phyloP scores from a whole-genome alignment of 1,140 invertebrate genomes.

The Ctenoplectra terminalis region DNA sequence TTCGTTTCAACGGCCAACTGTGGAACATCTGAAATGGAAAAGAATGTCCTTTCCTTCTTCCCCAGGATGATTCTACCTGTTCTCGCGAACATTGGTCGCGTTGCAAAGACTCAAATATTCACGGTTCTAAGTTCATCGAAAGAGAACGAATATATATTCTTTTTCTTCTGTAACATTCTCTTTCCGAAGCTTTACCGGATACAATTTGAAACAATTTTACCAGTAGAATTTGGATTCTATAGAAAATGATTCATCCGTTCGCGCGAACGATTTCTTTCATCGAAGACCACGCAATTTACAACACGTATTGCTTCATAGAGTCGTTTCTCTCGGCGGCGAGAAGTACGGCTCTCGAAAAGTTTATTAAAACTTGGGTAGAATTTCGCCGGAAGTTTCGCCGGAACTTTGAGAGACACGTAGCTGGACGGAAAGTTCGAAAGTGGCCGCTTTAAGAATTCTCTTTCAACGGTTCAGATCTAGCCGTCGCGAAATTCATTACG shows the following conservation, averaged over 20 bases:
- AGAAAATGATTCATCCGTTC: too few relatives aligned
- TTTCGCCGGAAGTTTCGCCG: slow-evolving; percentile 11
- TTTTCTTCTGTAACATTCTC: too few relatives aligned
- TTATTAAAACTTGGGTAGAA: slow-evolving; percentile 44
- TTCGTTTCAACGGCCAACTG: slow-evolving; percentile 28
- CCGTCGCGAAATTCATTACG: slow-evolving; percentile 44
- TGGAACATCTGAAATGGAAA: not conserved
- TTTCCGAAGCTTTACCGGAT: not conserved
- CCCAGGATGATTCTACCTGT: not conserved
- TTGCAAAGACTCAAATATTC: too few relatives aligned
- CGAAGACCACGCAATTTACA: not conserved
- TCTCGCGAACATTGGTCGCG: not conserved
- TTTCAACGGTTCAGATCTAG: slow-evolving; percentile 14
- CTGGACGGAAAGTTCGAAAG: slow-evolving; percentile 29
- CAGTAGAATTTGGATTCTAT: not conserved
- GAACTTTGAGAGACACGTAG: slow-evolving; percentile 37
- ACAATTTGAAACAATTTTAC: not conserved
- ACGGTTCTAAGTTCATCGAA: too few relatives aligned
- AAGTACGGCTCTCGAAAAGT: slow-evolving; percentile 30
- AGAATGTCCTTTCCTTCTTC: not conserved
- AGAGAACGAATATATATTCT: too few relatives aligned
- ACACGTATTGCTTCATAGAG: slow-evolving; percentile 3
- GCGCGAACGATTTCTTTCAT: not conserved
- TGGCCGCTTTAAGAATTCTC: slow-evolving; percentile 50
- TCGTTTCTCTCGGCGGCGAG: not conserved